These are phyloP conservation scores for Anolis sagrei DNA, from an alignment of 2,113 vertebrate genomes.

Conservation along the genomic window DNA sequence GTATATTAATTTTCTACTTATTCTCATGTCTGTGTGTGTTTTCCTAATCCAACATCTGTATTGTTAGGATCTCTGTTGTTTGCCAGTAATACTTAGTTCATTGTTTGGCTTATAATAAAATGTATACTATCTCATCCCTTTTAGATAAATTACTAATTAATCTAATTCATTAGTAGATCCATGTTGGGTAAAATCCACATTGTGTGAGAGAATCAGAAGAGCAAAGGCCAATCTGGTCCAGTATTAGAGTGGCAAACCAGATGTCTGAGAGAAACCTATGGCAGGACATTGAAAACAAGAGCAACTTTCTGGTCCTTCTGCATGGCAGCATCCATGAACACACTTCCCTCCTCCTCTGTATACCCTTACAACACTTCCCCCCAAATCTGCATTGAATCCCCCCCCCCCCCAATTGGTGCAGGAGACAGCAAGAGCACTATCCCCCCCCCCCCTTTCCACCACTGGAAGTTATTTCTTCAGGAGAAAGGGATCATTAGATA, in stretches of 20 bases:
- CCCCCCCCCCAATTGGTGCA: neutral
- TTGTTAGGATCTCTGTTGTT: slow-evolving; percentile 64
- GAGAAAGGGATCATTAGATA: neutral
- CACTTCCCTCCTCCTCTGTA: neutral
- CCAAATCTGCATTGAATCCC: neutral
- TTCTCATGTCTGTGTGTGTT: slow-evolving; percentile 63
- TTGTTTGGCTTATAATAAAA: slow-evolving; percentile 56
- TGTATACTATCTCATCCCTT: slow-evolving; percentile 33
- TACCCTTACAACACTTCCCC: neutral
- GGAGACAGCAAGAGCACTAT: neutral
- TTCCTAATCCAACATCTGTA: slow-evolving; percentile 63
- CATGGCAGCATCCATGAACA: neutral
- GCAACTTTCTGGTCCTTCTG: neutral
- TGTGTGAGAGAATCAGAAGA: neutral
- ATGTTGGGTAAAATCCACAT: neutral
- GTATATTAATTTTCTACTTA: slow-evolving; percentile 71
- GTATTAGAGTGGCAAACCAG: neutral
- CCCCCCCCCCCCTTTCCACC: neutral
- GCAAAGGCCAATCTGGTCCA: neutral
- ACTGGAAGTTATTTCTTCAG: neutral
- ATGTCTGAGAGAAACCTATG: too few relatives aligned
- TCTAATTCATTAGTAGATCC: slow-evolving; percentile 40
- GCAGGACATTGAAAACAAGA: neutral
- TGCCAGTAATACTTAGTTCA: slow-evolving; percentile 49
- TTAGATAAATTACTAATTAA: slow-evolving; percentile 55